A percentile compares a stretch with the other conserved stretches of the same genome.
These are phyloP conservation scores for Choreutis nemorana DNA, from an alignment of 2,888 invertebrate species.

Conservation along the genomic window DNA sequence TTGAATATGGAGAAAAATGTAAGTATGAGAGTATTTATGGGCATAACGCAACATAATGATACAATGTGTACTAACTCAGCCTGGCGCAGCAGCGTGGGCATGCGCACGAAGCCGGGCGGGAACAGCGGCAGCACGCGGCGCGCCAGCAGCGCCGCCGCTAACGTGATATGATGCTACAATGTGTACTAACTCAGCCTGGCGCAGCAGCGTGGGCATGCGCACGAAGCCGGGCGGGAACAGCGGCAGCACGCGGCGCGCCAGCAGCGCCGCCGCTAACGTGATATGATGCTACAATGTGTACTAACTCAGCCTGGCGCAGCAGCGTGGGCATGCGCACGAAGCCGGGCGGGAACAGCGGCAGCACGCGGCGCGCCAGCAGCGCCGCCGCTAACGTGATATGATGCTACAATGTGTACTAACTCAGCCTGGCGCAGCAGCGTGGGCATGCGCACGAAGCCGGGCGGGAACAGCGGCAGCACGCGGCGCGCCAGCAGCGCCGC, in stretches of 20 bases:
- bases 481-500: constrained; percentile 62
- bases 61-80: constrained; percentile 39
- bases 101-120: constrained; percentile 73
- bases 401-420: constrained; percentile 32
- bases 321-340: constrained; percentile 11
- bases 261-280: constrained; percentile 60
- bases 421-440: constrained; percentile 60
- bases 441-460: constrained; percentile 71
- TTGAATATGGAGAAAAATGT: too few relatives aligned
- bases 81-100: constrained; percentile 60
- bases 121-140: constrained; percentile 70
- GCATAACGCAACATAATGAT: too few relatives aligned
- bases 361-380: constrained; percentile 50
- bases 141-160: constrained; percentile 64
- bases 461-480: constrained; percentile 73
- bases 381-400: too few relatives aligned
- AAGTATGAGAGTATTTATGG: too few relatives aligned
- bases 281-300: too few relatives aligned
- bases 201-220: constrained; percentile 59
- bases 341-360: constrained; percentile 10
- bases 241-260: constrained; percentile 68
- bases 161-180: too few relatives aligned
- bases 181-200: constrained; percentile 53
- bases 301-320: constrained; percentile 58
- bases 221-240: constrained; percentile 77